These are phyloP conservation scores for Crenuchus spilurus DNA, from an alignment of 2,797 vertebrate genomes.

Conservation along the genomic window DNA sequence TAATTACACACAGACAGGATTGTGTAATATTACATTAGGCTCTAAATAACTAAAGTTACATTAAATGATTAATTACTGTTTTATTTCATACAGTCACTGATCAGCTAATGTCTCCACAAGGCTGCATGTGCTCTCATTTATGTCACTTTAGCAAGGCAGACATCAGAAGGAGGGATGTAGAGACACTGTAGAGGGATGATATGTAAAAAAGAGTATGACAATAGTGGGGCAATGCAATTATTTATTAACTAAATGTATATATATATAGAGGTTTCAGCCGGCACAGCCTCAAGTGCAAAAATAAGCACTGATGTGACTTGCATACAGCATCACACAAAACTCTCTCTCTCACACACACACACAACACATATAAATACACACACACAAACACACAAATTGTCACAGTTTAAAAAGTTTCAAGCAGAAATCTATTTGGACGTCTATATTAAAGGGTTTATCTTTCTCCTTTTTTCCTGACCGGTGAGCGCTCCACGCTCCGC, in stretches of 20 bases:
- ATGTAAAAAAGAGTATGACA: neutral
- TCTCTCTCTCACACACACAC: neutral
- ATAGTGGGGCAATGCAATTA: neutral
- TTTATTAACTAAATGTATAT: too few relatives aligned
- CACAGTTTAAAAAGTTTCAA: too few relatives aligned
- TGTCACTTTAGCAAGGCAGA: neutral
- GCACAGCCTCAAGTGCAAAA: too few relatives aligned
- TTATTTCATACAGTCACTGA: too few relatives aligned
- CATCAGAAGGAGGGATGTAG: neutral
- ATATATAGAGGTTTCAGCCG: too few relatives aligned
- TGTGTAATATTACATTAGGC: neutral
- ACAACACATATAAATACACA: neutral
- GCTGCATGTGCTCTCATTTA: neutral
- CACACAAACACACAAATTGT: neutral
- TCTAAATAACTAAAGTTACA: neutral
- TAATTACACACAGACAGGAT: neutral
- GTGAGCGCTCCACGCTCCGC: neutral
- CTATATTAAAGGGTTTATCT: too few relatives aligned
- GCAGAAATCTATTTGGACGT: too few relatives aligned
- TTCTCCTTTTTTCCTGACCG: too few relatives aligned
- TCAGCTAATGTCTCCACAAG: neutral
- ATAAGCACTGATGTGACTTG: too few relatives aligned
- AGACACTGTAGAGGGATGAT: neutral
- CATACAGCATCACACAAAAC: neutral
- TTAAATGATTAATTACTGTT: neutral